phyloP scores from a whole-genome alignment of 2,797 vertebrate species.

The Alosa sapidissima region DNA sequence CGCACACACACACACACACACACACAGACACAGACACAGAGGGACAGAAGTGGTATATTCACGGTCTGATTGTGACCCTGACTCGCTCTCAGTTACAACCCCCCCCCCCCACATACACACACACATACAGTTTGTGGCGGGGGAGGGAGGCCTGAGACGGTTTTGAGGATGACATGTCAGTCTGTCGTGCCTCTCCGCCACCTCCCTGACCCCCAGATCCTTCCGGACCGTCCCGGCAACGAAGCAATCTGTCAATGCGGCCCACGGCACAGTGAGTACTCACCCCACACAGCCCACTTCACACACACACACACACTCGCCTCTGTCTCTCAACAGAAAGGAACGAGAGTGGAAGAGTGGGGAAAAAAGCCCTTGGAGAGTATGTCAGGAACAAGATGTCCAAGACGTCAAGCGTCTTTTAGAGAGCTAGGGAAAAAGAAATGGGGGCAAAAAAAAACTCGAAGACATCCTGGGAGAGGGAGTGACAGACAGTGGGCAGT shows the following conservation, averaged over 20 bases:
- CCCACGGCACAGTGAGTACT: not conserved
- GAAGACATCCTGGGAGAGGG: not conserved
- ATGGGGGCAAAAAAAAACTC: not conserved
- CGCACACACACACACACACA: not conserved
- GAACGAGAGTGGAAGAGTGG: not conserved
- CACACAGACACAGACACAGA: not conserved
- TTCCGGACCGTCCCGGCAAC: constrained; percentile 1
- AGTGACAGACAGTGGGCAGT: constrained; percentile 4
- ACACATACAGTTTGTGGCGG: not conserved
- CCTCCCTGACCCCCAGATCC: constrained; percentile 15
- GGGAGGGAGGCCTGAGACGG: not conserved
- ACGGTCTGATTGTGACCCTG: constrained; percentile 8
- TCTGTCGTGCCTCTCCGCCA: not conserved
- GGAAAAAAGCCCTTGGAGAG: not conserved
- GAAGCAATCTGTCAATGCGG: not conserved
- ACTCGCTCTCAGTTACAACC: not conserved
- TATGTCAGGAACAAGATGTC: constrained; percentile 21
- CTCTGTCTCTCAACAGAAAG: not conserved
- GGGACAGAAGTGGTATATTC: not conserved
- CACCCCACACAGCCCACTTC: not conserved
- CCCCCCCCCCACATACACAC: not conserved
- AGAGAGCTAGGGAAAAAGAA: constrained; percentile 1
- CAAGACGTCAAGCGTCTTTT: constrained; percentile 8
- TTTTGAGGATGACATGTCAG: constrained; percentile 10
- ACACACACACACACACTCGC: not conserved